Evolutionary conservation across 1,140 invertebrate species (phyloP).

Genomic region (Doryteuthis pealeii): DNA sequence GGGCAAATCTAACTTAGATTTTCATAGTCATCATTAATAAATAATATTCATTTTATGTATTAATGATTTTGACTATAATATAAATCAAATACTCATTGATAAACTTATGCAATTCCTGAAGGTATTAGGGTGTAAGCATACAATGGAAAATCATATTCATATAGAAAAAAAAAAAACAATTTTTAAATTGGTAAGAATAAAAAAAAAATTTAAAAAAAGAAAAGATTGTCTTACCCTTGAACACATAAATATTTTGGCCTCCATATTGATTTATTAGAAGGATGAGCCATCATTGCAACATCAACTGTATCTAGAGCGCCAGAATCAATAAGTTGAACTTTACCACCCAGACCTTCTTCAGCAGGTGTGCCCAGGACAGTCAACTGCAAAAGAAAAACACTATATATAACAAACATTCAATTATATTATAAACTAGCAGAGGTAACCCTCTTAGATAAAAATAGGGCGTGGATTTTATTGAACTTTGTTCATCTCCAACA

Average conservation of each 20-base stretch:
- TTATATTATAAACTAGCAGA: no score
- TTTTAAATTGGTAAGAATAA: background rate
- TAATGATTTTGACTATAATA: no score
- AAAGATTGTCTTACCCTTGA: constrained; percentile 29
- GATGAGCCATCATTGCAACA: constrained; percentile 60
- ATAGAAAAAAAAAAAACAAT: constrained; percentile 35
- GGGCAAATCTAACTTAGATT: no score
- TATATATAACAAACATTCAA: background rate
- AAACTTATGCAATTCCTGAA: no score
- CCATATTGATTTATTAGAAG: constrained; percentile 38
- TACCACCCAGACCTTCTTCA: constrained; percentile 60
- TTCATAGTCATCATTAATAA: no score
- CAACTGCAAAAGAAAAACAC: constrained; percentile 38
- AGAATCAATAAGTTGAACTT: constrained; percentile 53
- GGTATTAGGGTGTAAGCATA: no score
- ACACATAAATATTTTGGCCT: constrained; percentile 40
- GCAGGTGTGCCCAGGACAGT: constrained; percentile 59
- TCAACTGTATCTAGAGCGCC: constrained; percentile 58
- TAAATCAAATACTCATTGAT: no score
- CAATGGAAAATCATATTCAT: constrained; percentile 22
- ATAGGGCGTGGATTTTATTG: no score
- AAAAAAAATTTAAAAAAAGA: no score
- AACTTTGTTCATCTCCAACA: no score
- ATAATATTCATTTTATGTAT: no score
- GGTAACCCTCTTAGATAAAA: no score